A percentile compares a stretch with the other conserved stretches of the same genome.
phyloP scores from a whole-genome alignment of 2,797 vertebrate genomes.

The Pantherophis alleghaniensis region DNA sequence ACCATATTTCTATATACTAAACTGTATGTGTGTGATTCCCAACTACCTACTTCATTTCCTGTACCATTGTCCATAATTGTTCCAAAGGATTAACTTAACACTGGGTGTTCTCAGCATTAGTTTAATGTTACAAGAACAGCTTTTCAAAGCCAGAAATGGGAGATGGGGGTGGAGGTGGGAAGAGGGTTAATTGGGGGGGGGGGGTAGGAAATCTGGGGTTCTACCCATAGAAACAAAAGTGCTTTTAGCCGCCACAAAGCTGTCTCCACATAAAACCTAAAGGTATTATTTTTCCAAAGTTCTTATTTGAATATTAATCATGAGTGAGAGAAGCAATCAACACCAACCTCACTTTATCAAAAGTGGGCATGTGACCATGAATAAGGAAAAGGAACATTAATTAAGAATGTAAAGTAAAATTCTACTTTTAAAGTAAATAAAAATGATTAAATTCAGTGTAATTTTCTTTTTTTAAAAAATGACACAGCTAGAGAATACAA shows the following conservation, averaged over 20 bases:
- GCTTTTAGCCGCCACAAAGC: background rate
- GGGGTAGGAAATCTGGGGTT: background rate
- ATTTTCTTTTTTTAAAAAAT: background rate
- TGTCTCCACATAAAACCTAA: background rate
- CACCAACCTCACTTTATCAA: constrained; percentile 14
- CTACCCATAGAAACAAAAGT: background rate
- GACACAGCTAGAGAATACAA: background rate
- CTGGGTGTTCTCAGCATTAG: too few relatives aligned
- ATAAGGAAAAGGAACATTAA: constrained; percentile 20
- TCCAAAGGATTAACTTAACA: background rate
- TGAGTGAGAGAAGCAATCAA: constrained; percentile 47
- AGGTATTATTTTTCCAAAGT: background rate
- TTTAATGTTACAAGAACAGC: background rate
- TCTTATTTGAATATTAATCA: constrained; percentile 30
- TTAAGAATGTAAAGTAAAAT: constrained; percentile 6
- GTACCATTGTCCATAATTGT: background rate
- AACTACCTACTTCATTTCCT: background rate
- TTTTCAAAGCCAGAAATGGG: background rate
- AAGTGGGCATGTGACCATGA: constrained; percentile 13
- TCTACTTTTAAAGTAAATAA: background rate
- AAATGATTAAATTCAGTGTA: background rate
- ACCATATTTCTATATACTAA: background rate
- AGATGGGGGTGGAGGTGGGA: background rate
- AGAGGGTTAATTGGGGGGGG: background rate
- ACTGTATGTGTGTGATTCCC: background rate